Percentiles rank a stretch among this genome's conserved stretches.
These are phyloP conservation scores for Gulo gulo DNA, from an alignment of 2,113 vertebrate genomes.

Conservation along the genomic window DNA sequence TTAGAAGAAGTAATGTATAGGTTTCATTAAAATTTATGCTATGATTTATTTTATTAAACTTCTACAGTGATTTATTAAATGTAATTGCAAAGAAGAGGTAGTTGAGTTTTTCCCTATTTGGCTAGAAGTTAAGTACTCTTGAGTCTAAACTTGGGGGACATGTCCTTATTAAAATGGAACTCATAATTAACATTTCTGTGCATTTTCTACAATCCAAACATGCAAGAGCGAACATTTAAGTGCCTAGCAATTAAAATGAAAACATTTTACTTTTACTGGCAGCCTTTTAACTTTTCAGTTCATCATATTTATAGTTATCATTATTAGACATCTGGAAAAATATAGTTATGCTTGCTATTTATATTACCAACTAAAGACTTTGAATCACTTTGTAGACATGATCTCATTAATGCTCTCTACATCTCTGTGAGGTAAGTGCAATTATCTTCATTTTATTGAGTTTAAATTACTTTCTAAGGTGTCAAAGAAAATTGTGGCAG, in stretches of 20 bases:
- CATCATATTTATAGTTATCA: conserved; percentile 76
- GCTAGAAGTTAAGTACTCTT: conserved; percentile 58
- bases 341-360: conserved; percentile 77
- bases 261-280: conserved; percentile 72
- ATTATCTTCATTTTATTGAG: conserved; percentile 79
- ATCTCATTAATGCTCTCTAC: conserved; percentile 73
- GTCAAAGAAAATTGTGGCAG: conserved; percentile 73
- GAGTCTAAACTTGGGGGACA: conserved; percentile 66
- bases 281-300: conserved; percentile 76
- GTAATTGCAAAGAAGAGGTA: conserved; percentile 42
- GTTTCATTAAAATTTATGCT: conserved; percentile 74
- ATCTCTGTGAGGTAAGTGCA: conserved; percentile 74
- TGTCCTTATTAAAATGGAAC: conserved; percentile 66
- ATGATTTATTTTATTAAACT: conserved; percentile 62
- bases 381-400: conserved; percentile 77
- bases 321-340: conserved; percentile 80
- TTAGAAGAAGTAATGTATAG: conserved; percentile 72
- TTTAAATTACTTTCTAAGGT: conserved; percentile 79
- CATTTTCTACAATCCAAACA: conserved; percentile 67
- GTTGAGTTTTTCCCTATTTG: conserved; percentile 42
- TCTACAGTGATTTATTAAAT: conserved; percentile 67
- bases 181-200: conserved; percentile 71
- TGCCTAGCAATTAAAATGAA: conserved; percentile 76
- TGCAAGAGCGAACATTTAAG: conserved; percentile 70
- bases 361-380: conserved; percentile 73